Base-by-base conservation (phyloP, 2,797 vertebrate species). In the Acanthurus leucopareius region DNA sequence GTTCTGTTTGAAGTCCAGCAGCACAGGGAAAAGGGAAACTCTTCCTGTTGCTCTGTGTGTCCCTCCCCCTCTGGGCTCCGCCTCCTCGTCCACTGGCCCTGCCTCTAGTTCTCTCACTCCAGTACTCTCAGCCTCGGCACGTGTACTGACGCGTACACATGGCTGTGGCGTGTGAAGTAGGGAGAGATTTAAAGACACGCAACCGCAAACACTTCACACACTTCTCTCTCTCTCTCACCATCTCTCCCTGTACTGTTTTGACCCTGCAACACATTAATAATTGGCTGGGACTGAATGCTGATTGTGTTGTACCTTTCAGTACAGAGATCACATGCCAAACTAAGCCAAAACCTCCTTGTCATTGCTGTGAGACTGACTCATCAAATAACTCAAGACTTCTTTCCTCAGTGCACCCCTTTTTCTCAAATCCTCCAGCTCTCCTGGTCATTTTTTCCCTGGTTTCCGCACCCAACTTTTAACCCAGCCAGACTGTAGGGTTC, bases 101-200 rank as follows among this genome's bases (percentile, higher is more conserved):
- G 91, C 94, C 94, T 88, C 89, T 86, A 80, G 92, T 93, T 93
- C 91, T 86, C 88, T 93, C 88, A 69, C 91, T 94, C 91, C 90
- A 90, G 88, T 88, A 80, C 92, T 89, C 89, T 80, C 89, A 80
- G 92, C 89, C 89, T 86, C 91, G 20, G 94, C 95, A 96, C 95
- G 94, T 96, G 95, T 94, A 87, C 51, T 45, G 90, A 93, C 92
- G 90, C 93, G 91, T 89, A 95, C 95, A 95, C 94, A 93, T 93
- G 93, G 90, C 93, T 87, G 88, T 94, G 93, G 91, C 91, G 93
- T 95, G 94, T 94, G 94, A 96, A 95, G 92, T 86, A 89, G 88
- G 90, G 92, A 94, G 94, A 95, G 95, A 93, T 95, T 95, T 95
- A 94, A 95, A 95, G 94, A 95, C 95, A 95, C 91, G 93, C 93